phyloP scores from a whole-genome alignment of 1,140 invertebrate genomes.

The Chlorops oryzae region DNA sequence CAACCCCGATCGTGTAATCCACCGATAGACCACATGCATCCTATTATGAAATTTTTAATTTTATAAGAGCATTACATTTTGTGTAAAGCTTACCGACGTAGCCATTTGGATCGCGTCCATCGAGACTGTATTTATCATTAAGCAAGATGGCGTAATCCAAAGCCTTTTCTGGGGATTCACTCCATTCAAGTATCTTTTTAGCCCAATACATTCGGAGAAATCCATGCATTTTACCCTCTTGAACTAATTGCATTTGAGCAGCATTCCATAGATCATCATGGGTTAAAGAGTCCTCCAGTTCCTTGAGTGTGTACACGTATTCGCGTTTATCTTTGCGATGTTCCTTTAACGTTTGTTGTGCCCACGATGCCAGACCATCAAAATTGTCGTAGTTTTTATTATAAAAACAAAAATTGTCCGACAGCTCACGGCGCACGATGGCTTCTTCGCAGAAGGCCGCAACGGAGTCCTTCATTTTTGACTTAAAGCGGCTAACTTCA shows the following conservation, averaged over 20 bases:
- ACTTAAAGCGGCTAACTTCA: conserved; percentile 61
- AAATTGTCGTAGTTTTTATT: conserved; percentile 78
- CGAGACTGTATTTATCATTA: conserved; percentile 83
- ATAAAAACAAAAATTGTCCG: conserved; percentile 90
- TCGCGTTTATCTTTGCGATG: conserved; percentile 68
- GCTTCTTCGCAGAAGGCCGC: conserved; percentile 81
- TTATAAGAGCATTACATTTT: not conserved
- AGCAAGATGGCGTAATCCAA: conserved; percentile 70
- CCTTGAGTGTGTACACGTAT: conserved; percentile 65
- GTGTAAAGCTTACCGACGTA: conserved; percentile 67
- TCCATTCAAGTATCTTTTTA: conserved; percentile 89
- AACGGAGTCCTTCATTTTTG: conserved; percentile 61
- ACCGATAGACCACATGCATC: conserved; percentile 91
- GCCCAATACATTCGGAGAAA: conserved; percentile 94
- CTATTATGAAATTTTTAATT: conserved; percentile 42
- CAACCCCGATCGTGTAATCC: conserved; percentile 90
- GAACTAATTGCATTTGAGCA: conserved; percentile 73
- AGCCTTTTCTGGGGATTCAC: conserved; percentile 68
- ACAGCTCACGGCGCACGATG: conserved; percentile 76
- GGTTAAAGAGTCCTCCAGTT: conserved; percentile 67
- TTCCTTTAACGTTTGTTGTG: conserved; percentile 67
- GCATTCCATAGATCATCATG: conserved; percentile 91
- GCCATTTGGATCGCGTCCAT: conserved; percentile 84
- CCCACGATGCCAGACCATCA: conserved; percentile 75
- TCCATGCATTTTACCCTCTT: conserved; percentile 86